phyloP scores from a whole-genome alignment of 64 coral and sea anemone species.

The Pocillopora verrucosa region DNA sequence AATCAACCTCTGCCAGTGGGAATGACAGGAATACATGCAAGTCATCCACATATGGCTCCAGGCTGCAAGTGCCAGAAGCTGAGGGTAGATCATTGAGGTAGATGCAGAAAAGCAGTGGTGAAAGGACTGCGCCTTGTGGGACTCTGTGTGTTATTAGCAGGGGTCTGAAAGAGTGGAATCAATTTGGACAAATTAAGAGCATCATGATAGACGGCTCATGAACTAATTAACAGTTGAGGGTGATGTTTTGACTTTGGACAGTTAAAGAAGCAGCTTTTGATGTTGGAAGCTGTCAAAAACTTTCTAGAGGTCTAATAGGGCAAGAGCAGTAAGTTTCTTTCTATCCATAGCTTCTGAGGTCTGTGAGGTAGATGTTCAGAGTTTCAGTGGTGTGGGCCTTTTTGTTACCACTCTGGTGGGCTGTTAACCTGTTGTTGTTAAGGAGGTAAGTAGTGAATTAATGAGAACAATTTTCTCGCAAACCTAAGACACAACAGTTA shows the following conservation, averaged over 20 bases:
- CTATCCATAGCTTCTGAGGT: background rate
- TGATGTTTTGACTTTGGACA: slow-evolving; percentile 21
- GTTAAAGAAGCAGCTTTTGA: background rate
- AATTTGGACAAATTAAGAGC: slow-evolving; percentile 28
- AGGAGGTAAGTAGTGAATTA: slow-evolving; percentile 31
- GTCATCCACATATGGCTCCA: too few species aligned
- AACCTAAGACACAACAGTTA: slow-evolving; percentile 24
- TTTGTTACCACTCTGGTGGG: slow-evolving; percentile 40
- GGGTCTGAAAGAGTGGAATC: background rate
- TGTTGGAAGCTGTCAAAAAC: background rate
- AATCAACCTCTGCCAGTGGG: too few species aligned
- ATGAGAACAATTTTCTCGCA: slow-evolving; percentile 21
- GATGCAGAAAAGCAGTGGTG: too few species aligned
- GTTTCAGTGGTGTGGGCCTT: slow-evolving; percentile 46
- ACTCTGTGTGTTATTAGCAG: slow-evolving; percentile 34
- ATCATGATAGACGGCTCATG: slow-evolving; percentile 15
- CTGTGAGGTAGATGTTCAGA: too few species aligned
- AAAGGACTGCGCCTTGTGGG: slow-evolving; percentile 25
- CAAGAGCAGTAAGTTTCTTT: background rate
- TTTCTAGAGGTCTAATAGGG: background rate
- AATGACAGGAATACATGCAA: too few species aligned
- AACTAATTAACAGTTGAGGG: slow-evolving; percentile 33
- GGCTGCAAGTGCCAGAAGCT: too few species aligned
- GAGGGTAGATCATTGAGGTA: too few species aligned
- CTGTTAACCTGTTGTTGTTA: background rate